Conservation (phyloP, 2,888 invertebrate species). For the Dione juno region DNA sequence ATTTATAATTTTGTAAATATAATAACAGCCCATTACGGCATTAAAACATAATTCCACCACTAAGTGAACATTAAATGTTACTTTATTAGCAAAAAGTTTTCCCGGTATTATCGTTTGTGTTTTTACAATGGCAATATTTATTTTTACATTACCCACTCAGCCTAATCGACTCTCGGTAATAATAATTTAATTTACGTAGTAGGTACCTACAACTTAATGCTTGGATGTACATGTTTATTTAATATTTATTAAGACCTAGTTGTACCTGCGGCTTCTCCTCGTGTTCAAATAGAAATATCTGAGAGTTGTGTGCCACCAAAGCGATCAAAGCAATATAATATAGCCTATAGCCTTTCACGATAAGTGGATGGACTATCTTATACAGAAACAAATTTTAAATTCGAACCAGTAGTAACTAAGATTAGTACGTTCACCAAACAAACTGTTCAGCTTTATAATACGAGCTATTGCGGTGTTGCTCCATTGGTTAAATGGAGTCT, state of each 20-base stretch:
- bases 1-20: slow-evolving; percentile 82
- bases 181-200: slow-evolving; percentile 23
- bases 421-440: no score
- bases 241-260: background rate
- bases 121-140: slow-evolving; percentile 65
- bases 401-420: no score
- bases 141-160: slow-evolving; percentile 55
- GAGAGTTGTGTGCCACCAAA: no score
- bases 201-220: background rate
- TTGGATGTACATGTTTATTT: background rate
- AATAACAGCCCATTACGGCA: slow-evolving; percentile 64
- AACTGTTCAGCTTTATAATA: no score
- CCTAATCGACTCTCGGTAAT: slow-evolving; percentile 22
- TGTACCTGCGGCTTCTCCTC: background rate
- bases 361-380: no score
- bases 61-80: slow-evolving; percentile 74
- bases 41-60: slow-evolving; percentile 70
- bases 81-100: slow-evolving; percentile 69
- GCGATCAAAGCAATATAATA: no score
- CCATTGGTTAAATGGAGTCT: no score
- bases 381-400: no score
- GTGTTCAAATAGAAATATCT: no score
- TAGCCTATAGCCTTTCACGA: no score
- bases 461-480: no score
- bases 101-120: slow-evolving; percentile 53